Evolutionary conservation across 2,888 invertebrate genomes (phyloP).

Genomic region (Philereme vetulata): DNA sequence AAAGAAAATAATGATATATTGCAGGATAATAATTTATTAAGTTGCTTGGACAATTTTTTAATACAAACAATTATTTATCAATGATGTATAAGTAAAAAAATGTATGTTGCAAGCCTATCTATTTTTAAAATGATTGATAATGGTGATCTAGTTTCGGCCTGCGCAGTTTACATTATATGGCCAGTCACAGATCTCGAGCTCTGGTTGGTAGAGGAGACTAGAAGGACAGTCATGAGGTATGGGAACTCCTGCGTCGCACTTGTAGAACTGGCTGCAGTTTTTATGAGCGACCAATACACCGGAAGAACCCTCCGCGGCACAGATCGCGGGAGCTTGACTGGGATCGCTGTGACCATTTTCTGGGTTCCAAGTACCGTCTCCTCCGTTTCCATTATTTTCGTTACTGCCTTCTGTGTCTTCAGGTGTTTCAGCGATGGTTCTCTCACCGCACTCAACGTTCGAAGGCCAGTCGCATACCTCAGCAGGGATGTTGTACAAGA

Average conservation of each 20-base stretch:
- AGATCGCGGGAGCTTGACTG: constrained; percentile 33
- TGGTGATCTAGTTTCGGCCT: constrained; percentile 28
- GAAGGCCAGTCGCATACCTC: constrained; percentile 36
- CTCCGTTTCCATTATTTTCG: background rate
- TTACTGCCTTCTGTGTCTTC: background rate
- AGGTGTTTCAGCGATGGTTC: constrained; percentile 12
- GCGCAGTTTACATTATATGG: constrained; percentile 49
- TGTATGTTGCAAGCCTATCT: no score
- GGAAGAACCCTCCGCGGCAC: constrained; percentile 27
- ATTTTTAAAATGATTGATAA: background rate
- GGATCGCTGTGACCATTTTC: constrained; percentile 26
- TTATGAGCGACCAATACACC: constrained; percentile 45
- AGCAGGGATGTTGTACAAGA: constrained; percentile 27
- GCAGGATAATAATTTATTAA: no score
- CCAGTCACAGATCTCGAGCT: constrained; percentile 48
- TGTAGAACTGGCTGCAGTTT: constrained; percentile 48
- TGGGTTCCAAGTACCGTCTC: constrained; percentile 9
- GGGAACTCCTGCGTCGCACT: constrained; percentile 42
- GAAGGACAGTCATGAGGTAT: constrained; percentile 40
- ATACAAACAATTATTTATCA: no score
- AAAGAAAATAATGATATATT: no score
- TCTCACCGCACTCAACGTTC: constrained; percentile 29
- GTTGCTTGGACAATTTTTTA: no score
- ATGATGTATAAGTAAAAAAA: no score
- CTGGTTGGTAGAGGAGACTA: constrained; percentile 45